phyloP scores from a whole-genome alignment of 2,797 vertebrate species.

The Acrocephalus scirpaceus region DNA sequence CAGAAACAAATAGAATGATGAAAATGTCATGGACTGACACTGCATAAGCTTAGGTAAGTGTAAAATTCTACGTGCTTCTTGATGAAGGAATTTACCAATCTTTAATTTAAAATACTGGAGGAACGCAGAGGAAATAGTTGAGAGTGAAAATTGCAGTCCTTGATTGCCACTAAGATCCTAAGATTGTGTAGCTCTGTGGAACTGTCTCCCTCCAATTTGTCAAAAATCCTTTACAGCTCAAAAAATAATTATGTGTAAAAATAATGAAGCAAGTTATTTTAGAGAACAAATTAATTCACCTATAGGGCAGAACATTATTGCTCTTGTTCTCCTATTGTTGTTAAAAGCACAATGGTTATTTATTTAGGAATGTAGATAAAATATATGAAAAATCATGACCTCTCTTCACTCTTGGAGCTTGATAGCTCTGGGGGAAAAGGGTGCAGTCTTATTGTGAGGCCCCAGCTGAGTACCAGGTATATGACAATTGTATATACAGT shows the following conservation, averaged over 20 bases:
- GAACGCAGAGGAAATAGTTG: background rate
- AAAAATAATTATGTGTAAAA: background rate
- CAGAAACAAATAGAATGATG: constrained; percentile 2
- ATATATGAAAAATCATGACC: background rate
- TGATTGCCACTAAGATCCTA: background rate
- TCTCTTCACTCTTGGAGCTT: background rate
- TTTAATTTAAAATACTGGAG: constrained; percentile 30
- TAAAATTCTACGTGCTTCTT: constrained; percentile 29
- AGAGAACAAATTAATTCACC: background rate
- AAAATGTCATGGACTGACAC: constrained; percentile 5
- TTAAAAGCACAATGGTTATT: background rate
- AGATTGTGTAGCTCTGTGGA: background rate
- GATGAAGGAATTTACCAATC: background rate
- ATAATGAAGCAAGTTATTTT: background rate
- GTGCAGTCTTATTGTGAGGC: background rate
- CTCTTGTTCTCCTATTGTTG: background rate
- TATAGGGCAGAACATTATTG: background rate
- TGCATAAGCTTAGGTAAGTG: constrained; percentile 15
- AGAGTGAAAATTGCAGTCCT: background rate
- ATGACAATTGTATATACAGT: background rate
- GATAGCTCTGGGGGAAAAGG: background rate
- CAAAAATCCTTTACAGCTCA: background rate
- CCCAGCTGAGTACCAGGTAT: background rate
- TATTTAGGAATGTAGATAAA: background rate
- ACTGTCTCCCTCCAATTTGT: background rate